Base-by-base conservation (phyloP, 2,888 invertebrate species). In the Synanthedon formicaeformis region DNA sequence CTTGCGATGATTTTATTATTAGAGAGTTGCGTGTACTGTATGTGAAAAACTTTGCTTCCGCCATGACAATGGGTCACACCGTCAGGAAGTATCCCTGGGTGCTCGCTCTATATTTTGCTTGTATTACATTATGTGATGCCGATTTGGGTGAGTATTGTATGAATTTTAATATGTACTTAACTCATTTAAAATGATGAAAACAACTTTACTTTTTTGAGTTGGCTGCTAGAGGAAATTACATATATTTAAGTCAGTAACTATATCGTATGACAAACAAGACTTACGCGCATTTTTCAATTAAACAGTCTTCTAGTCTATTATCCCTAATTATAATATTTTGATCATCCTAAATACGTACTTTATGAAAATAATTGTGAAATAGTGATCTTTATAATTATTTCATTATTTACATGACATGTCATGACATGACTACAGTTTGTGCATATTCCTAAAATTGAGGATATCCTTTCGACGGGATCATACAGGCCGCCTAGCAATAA, bases 1-100 rank as follows among this genome's bases (percentile, higher is more conserved):
- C 60, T 69, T 78, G 78, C 69, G 65, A 83, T 85, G 81, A 67
- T 64, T 75, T 75, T 78, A 57, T 65, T 69, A 64, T 69, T 60
- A 63, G 65, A 63, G 57, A 69, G 63, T 69, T 68, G 60, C 63
- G 70, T 69, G 65, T 69, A 76, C 66, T 78, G 65, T 74, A 65
- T 73, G 75, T 80, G 73, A 77, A 78, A 49, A 75, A 68, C 64
- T 72, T 69, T 67, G 73, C 75, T 81, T 84, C 83, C 84, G 86
- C 84, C 81, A 86, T 86, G 82, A 86, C 81, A 78, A 85, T 86
- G 85, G 75, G 66, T 69, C 75, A 64, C 74, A 71, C 71, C 62
- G 65, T 74, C 72, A 75, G 77, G 76, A 80, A 75, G 72, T 78
- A 72, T 77, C 70, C 72, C 68, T 74, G 75, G 71, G 72, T 73